Evolutionary conservation across 2,888 invertebrate genomes (phyloP).

Genomic region (Drosophila mimetica): DNA sequence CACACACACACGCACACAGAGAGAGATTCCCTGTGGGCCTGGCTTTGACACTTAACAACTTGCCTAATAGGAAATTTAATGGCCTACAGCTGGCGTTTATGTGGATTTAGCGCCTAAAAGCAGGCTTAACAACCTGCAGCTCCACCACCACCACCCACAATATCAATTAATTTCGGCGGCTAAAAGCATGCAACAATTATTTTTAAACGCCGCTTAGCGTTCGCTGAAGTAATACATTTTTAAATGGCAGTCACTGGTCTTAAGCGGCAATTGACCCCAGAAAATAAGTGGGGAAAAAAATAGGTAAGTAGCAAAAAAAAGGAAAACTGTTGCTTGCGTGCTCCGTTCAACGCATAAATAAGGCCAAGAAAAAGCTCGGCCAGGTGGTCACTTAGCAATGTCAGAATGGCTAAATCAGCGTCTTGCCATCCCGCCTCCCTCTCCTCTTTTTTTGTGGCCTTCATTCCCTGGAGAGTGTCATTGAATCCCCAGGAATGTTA

Average conservation of each 20-base stretch:
- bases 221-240: constrained; percentile 32
- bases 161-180: constrained; percentile 52
- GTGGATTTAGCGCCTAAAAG: constrained; percentile 32
- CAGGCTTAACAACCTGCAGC: constrained; percentile 4
- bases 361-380: constrained; percentile 16
- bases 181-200: constrained; percentile 40
- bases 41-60: constrained; percentile 46
- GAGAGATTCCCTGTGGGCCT: constrained; percentile 14
- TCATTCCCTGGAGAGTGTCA: constrained; percentile 29
- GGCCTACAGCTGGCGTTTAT: constrained; percentile 37
- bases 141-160: background rate
- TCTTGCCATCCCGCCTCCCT: background rate
- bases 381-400: constrained; percentile 36
- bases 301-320: background rate
- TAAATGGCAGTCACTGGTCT: constrained; percentile 10
- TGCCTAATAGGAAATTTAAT: constrained; percentile 38
- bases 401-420: constrained; percentile 44
- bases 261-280: constrained; percentile 59
- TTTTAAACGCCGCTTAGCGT: constrained; percentile 27
- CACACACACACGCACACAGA: no score
- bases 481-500: constrained; percentile 68
- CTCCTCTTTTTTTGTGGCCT: background rate
- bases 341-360: constrained; percentile 52
- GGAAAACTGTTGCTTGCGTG: constrained; percentile 37
- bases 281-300: constrained; percentile 14